Base-by-base conservation (phyloP, 2,888 invertebrate genomes). In the Actias luna region DNA sequence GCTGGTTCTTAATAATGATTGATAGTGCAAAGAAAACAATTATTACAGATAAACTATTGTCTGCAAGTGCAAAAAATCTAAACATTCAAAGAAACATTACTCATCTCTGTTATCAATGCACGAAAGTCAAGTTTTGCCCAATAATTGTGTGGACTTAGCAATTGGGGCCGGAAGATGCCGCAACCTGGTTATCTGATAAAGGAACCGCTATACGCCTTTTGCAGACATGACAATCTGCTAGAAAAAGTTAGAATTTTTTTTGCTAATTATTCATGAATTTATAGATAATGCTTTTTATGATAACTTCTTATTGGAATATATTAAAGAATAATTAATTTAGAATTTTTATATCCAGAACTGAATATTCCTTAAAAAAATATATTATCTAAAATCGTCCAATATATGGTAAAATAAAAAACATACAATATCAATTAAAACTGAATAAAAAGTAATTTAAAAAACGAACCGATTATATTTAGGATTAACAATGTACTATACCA, bases 51-150 rank as follows among this genome's bases (percentile, higher is more conserved):
- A 42, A 50, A 50, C 46, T 22, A 46, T 10, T 22, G 14, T 25
- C 25, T 0, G 22, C 12, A 50, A 25, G 12, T 50, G 46, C 46
- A 50, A 57, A 61, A 57, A 57, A 29, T 18, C 5, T 5, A 52
- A 27, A 61, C 16, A 59, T 35, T 52, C 55, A 61, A 61, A 61
- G 62, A 64, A 63, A 64, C 61, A 69, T 78, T 80, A 82, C 75
- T 83, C 83, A 82, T 83, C 78, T 80, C 69, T 31, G 64, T 72
- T 80, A 83, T 84, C 82, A 74, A 59, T 67, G 75, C 72, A 74
- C 77, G 76, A 76, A 82, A 80, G 78, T 79, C 85, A 84, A 79
- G 84, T 82, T 81, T 80, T 78, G 77, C 80, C 79, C 80, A 77
- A 81, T 79, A 70, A 69, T 69, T 65, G 68, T 55, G 55, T 55